phyloP scores from a whole-genome alignment of 2,888 invertebrate species.

The Hesperia comma region DNA sequence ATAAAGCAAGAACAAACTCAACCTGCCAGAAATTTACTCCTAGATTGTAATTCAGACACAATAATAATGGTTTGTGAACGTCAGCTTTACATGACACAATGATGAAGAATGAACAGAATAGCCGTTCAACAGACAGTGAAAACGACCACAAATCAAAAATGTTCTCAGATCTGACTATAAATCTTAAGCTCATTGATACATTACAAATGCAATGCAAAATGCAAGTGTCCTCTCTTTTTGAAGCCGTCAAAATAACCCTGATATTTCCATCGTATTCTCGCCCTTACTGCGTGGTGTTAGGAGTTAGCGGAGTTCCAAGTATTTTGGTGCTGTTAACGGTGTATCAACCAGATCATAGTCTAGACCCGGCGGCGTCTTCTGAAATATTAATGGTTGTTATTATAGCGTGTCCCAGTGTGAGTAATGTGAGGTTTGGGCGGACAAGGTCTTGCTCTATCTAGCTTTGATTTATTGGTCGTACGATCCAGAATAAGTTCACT shows the following conservation, averaged over 20 bases:
- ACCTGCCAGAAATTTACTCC: too few species aligned
- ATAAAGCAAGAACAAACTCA: too few species aligned
- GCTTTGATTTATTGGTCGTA: conserved; percentile 23
- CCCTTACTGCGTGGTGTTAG: conserved; percentile 9
- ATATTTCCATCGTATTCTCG: conserved; percentile 1
- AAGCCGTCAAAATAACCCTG: not conserved
- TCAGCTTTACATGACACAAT: too few species aligned
- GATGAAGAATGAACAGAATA: not conserved
- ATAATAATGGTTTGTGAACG: too few species aligned
- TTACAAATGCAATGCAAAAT: conserved; percentile 36
- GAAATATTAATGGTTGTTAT: conserved; percentile 38
- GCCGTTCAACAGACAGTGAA: not conserved
- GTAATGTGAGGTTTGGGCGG: conserved; percentile 33
- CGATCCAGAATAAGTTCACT: conserved; percentile 8
- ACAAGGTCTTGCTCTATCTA: conserved; percentile 20
- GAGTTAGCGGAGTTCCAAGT: not conserved
- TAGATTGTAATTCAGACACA: too few species aligned
- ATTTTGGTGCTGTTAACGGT: conserved; percentile 17
- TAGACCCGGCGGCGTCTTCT: conserved; percentile 42
- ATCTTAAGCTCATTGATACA: conserved; percentile 28
- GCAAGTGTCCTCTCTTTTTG: conserved; percentile 32
- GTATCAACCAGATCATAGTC: conserved; percentile 34
- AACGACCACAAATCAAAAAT: conserved; percentile 5
- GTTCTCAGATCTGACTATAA: conserved; percentile 12
- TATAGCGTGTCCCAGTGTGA: conserved; percentile 27